phyloP scores from a whole-genome alignment of 2,888 invertebrate genomes.

The Platycheirus albimanus region DNA sequence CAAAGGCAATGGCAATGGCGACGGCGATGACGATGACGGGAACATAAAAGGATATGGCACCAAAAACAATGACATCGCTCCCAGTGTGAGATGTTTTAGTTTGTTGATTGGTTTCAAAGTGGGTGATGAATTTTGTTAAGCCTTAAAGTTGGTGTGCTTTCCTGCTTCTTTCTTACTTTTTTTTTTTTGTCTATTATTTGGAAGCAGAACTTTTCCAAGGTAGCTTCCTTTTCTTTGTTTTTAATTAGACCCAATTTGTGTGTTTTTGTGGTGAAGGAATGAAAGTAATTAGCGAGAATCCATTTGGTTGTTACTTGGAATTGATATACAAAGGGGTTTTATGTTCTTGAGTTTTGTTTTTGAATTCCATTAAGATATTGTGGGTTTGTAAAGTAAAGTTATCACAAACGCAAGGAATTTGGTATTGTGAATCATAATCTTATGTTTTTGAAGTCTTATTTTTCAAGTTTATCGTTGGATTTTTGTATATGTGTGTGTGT shows the following conservation, averaged over 20 bases:
- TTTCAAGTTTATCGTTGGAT: no score
- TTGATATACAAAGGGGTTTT: no score
- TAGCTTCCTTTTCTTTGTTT: background rate
- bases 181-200: slow-evolving; percentile 10
- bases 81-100: slow-evolving; percentile 44
- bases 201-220: background rate
- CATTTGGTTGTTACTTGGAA: background rate
- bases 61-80: no score
- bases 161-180: background rate
- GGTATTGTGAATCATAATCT: no score
- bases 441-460: no score
- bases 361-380: no score
- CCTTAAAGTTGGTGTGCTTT: slow-evolving; percentile 49
- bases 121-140: slow-evolving; percentile 61
- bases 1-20: slow-evolving; percentile 3
- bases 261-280: background rate
- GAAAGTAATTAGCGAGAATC: background rate
- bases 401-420: no score
- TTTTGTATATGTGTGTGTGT: no score
- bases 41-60: no score
- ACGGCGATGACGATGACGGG: no score
- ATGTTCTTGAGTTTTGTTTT: no score
- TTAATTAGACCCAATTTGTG: background rate
- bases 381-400: no score
- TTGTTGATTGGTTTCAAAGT: slow-evolving; percentile 65